Evolutionary conservation across 1,140 invertebrate species (phyloP), one percentile per base, ranked within the genome.

Genomic region (Heliconius congener): DNA sequence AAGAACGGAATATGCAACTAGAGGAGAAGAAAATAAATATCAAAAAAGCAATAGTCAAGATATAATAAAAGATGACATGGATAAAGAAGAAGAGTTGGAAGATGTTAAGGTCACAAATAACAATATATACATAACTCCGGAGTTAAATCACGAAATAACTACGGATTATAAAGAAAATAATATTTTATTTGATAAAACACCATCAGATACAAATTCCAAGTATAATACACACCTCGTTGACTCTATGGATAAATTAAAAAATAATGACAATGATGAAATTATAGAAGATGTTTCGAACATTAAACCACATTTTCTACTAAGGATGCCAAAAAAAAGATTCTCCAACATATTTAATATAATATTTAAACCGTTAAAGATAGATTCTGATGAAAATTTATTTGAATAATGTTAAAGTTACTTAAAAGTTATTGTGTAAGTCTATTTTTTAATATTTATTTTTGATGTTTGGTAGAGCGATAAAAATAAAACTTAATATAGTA

Each of bases 341-440:
- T 79, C 80, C 27, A 86, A 83, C 37, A 78, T 88, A 1, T 88
- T 87, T 27, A 86, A 89, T 79, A 87, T 84, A 50, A 71, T 90
- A 19, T 80, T 87, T 34, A 85, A 88, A 46, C 81, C 84, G 78
- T 82, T 37, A 77, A 79, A 74, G 60, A 27, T 30, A 13, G 60
- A 66, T 30, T 73, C 77, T 18, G 79, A 81, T 16, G 83, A 84
- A 42, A 85, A 81, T 79, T 76, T 89, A 2, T 89, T 89, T 72
- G 87, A 88, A 84, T 88, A 86, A 30, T 76, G 8, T 66, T 66
- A 30, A 13, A 34, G n/a, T 70, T 76, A 50, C 42, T 4, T 50
- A 34, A 30, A 39, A 18, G 27, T 66, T 66, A 9, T 66, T 30
- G 27, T 66, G 23, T 23, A 23, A 23, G 23, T 66, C 11, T 66